phyloP scores from a whole-genome alignment of 2,888 invertebrate species.

The Diploptera punctata region DNA sequence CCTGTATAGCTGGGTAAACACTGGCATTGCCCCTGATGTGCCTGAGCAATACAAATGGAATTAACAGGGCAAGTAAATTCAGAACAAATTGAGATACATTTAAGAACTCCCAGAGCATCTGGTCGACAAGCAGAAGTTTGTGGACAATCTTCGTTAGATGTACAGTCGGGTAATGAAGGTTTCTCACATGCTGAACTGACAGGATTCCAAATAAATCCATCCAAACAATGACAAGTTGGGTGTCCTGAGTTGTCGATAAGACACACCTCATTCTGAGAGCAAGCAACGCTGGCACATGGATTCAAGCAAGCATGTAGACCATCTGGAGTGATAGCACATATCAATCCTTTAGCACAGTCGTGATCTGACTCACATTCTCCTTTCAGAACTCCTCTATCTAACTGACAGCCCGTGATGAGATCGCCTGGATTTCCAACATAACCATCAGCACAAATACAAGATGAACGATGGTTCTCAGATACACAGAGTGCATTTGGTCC shows the following conservation, averaged over 20 bases:
- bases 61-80: conserved; percentile 86
- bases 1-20: conserved; percentile 85
- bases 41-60: conserved; percentile 76
- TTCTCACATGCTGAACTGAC: conserved; percentile 82
- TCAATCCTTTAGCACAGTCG: conserved; percentile 74
- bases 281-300: conserved; percentile 81
- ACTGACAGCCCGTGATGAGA: conserved; percentile 78
- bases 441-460: conserved; percentile 85
- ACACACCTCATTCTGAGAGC: conserved; percentile 84
- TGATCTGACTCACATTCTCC: conserved; percentile 70
- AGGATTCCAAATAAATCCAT: conserved; percentile 84
- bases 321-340: conserved; percentile 70
- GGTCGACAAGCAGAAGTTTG: conserved; percentile 74
- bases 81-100: conserved; percentile 79
- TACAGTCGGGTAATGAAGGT: conserved; percentile 85
- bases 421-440: conserved; percentile 85
- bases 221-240: conserved; percentile 81
- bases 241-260: conserved; percentile 68
- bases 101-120: conserved; percentile 85
- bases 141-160: conserved; percentile 72
- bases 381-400: conserved; percentile 65
- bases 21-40: conserved; percentile 80
- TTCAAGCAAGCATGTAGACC: conserved; percentile 75
- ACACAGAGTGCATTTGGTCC: conserved; percentile 90
- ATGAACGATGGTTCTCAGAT: conserved; percentile 82